Evolutionary conservation across 2,113 vertebrate species (phyloP), one percentile per base, ranked within the genome.

Genomic region (Megaceryle maxima): DNA sequence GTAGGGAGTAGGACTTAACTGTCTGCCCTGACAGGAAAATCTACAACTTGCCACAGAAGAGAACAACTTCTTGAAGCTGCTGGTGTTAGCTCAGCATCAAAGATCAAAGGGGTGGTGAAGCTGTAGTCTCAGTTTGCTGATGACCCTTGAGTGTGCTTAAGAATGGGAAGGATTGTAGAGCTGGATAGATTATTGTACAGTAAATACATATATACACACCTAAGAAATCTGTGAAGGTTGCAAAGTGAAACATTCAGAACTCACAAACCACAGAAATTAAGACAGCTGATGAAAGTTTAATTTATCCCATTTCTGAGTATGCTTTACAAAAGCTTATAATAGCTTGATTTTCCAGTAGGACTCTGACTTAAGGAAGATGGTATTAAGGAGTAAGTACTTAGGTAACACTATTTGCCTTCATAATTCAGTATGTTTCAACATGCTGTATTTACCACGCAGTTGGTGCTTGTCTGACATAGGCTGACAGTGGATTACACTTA

Each of bases 141-240:
- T n/a, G 41, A 74, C 6, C 10, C 25, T 29, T 26, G 16, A 12
- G 25, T 11, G 11, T 46, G 21, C 33, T 84, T 44, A 43, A 43
- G 26, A 53, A 51, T 25, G 28, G 14, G 24, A 76, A 86, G 7
- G 11, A 8, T 56, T 78, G 20, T 41, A n/a, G 17, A 66, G 5
- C 16, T 86, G 16, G 29, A 46, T 48, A 79, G 3, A 5, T 55
- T 55, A n/a, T 20, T 39, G n/a, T 43, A 26, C 29, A 82, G 28
- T 55, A 41, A 64, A 90, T 16, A 3, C 2, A 7, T 15, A 62
- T 2, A 4, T 10, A 33, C 2, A n/a, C 1, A 21, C 22, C 5
- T 57, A 26, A 46, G 26, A 92, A 53, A 78, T 59, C 37, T 33
- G 15, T 56, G 43, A 75, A 66, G 20, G 5, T 62, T 74, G 37